Conservation (phyloP, 2,888 invertebrate genomes). For the Cordilura impudica region DNA sequence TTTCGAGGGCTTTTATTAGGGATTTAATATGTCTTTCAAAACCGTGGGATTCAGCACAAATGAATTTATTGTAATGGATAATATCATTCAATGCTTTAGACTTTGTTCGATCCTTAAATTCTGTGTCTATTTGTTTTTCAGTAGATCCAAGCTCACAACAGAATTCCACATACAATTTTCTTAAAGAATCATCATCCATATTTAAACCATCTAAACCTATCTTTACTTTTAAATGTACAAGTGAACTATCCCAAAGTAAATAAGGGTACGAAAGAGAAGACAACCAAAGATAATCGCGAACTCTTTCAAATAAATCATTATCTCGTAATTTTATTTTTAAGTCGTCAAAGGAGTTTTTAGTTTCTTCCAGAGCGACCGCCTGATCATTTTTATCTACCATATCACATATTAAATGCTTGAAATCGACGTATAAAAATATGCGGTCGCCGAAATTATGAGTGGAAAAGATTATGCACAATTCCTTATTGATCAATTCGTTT, state of each 20-base stretch:
- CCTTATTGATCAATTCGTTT: neutral
- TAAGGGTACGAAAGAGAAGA: neutral
- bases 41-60: no score
- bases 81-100: neutral
- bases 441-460: neutral
- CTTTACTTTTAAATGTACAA: neutral
- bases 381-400: neutral
- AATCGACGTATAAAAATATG: neutral
- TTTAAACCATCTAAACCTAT: neutral
- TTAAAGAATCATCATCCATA: neutral
- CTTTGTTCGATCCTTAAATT: neutral
- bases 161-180: neutral
- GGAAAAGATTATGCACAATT: neutral
- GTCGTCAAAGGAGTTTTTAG: neutral
- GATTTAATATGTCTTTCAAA: neutral
- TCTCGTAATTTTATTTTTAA: neutral
- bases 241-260: neutral
- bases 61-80: neutral
- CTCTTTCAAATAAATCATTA: neutral
- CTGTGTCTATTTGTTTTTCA: neutral
- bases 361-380: neutral
- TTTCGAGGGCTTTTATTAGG: neutral
- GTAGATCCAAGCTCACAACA: neutral
- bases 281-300: neutral
- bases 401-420: neutral